Conservation (phyloP, 2,888 invertebrate species). For the Bombylius discolor region DNA sequence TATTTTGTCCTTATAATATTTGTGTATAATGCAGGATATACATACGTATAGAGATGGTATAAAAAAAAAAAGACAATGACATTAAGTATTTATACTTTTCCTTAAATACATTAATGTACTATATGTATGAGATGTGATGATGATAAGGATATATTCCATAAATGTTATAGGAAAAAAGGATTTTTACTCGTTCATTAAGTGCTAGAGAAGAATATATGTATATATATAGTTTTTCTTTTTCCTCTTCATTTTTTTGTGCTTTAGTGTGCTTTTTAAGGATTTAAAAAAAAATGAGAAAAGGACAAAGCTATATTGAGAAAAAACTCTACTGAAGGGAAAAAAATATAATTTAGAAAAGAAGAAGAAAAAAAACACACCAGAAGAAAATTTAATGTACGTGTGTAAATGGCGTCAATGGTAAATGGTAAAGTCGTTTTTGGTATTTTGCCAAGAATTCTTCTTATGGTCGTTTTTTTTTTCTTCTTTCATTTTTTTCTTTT, state of each 20-base stretch:
- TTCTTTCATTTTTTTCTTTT: background rate
- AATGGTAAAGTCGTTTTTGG: background rate
- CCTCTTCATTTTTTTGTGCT: too few relatives aligned
- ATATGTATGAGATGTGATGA: too few relatives aligned
- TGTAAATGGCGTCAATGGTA: background rate
- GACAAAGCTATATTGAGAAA: too few relatives aligned
- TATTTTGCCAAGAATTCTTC: background rate
- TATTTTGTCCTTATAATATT: too few relatives aligned
- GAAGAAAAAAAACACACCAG: background rate
- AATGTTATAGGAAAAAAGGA: background rate
- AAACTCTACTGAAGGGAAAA: background rate
- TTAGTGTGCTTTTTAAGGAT: too few relatives aligned
- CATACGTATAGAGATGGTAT: background rate
- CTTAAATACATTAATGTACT: too few relatives aligned
- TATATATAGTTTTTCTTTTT: too few relatives aligned
- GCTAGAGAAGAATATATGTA: too few relatives aligned
- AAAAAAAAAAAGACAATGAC: background rate
- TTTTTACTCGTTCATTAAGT: background rate
- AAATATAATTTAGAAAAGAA: background rate
- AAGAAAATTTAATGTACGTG: background rate
- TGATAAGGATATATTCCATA: background rate
- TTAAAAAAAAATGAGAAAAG: too few relatives aligned
- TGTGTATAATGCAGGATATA: too few relatives aligned
- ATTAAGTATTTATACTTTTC: background rate
- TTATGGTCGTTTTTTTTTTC: background rate